Percentiles rank a stretch among this genome's conserved stretches.
Evolutionary conservation across 2,797 vertebrate species (phyloP).

Genomic region (Sebastes nivosus): DNA sequence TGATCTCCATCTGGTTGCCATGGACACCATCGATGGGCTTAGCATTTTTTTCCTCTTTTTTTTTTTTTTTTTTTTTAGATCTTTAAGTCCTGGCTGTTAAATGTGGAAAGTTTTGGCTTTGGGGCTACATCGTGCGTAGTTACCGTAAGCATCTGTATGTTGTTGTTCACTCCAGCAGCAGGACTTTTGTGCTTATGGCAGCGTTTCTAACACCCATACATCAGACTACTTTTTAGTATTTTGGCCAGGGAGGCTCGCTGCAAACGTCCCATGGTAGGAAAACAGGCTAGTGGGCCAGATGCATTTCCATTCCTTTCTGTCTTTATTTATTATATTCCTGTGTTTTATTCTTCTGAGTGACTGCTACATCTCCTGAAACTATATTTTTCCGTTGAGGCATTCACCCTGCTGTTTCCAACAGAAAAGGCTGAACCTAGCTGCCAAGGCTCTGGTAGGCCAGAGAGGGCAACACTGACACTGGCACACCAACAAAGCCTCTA

Average conservation of each 20-base stretch:
- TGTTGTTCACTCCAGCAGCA: conserved; percentile 33
- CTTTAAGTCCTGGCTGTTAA: conserved; percentile 42
- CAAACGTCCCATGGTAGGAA: conserved; percentile 49
- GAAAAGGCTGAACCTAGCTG: conserved; percentile 62
- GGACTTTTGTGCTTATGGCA: conserved; percentile 66
- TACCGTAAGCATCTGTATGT: conserved; percentile 45
- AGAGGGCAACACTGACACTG: conserved; percentile 79
- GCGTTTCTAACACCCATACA: conserved; percentile 53
- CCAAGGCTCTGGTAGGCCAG: conserved; percentile 73
- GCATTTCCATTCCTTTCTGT: conserved; percentile 42
- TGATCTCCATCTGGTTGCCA: conserved; percentile 65
- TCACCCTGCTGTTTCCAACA: conserved; percentile 65
- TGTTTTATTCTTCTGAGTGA: conserved; percentile 43
- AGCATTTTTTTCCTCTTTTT: neutral
- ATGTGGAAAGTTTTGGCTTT: conserved; percentile 57
- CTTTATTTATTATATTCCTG: conserved; percentile 55
- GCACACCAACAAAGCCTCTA: conserved; percentile 79
- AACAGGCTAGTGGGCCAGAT: conserved; percentile 64
- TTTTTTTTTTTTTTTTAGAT: conserved; percentile 9
- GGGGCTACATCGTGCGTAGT: conserved; percentile 41
- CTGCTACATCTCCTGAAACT: conserved; percentile 53
- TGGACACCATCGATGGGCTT: conserved; percentile 63
- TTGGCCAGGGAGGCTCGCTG: conserved; percentile 39
- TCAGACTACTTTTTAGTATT: conserved; percentile 39
- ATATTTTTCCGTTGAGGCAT: conserved; percentile 54